phyloP scores from a whole-genome alignment of 1,140 invertebrate species.

The Elymnias hypermnestra region DNA sequence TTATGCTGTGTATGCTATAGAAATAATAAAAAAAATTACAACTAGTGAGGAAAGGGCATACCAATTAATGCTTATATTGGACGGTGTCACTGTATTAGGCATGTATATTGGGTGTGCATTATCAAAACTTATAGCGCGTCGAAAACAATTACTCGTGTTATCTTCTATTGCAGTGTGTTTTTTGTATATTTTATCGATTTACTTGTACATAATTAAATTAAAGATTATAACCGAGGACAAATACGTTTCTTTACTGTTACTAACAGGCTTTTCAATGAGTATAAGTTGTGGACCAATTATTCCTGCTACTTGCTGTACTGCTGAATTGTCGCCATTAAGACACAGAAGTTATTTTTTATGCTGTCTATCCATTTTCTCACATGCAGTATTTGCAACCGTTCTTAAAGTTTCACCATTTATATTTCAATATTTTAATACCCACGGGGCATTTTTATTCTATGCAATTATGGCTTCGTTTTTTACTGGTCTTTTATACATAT shows the following conservation, averaged over 20 bases:
- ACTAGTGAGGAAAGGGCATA: constrained; percentile 20
- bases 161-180: constrained; percentile 18
- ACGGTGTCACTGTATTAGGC: constrained; percentile 26
- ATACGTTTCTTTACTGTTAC: constrained; percentile 17
- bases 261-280: constrained; percentile 19
- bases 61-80: constrained; percentile 29
- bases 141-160: constrained; percentile 19
- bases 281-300: constrained; percentile 25
- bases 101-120: constrained; percentile 29
- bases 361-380: constrained; percentile 1
- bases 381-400: constrained; percentile 2
- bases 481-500: constrained; percentile 16
- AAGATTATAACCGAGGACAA: constrained; percentile 23
- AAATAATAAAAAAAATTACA: constrained; percentile 33
- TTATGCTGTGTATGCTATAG: constrained; percentile 30
- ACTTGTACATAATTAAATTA: constrained; percentile 28
- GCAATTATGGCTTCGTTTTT: constrained; percentile 8
- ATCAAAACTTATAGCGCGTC: constrained; percentile 20
- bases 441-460: constrained; percentile 23
- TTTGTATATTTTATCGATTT: constrained; percentile 26
- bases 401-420: constrained; percentile 24
- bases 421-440: constrained; percentile 16
- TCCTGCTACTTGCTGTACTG: not conserved
- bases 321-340: constrained; percentile 19
- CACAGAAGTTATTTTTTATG: constrained; percentile 13